Conservation (phyloP, 92 coral and sea anemone genomes). For the Montipora capitata region DNA sequence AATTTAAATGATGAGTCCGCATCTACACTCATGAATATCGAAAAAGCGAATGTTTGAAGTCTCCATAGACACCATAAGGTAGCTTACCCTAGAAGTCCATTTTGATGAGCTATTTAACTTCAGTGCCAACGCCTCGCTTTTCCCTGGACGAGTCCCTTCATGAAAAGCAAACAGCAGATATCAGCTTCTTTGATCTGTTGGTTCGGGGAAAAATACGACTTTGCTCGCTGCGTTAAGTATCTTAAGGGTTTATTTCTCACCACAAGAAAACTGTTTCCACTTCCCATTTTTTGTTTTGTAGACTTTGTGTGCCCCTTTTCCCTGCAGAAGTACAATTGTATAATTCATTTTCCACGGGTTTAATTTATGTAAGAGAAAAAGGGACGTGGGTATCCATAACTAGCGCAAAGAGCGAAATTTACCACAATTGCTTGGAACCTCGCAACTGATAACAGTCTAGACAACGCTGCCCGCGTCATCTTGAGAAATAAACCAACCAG, state of each 20-base stretch:
- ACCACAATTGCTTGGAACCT: too few relatives aligned
- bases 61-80: too few relatives aligned
- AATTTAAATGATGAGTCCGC: too few relatives aligned
- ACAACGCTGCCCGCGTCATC: too few relatives aligned
- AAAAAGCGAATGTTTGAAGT: too few relatives aligned
- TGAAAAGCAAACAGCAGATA: background rate
- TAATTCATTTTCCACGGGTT: too few relatives aligned
- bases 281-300: slow-evolving; percentile 22
- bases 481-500: too few relatives aligned
- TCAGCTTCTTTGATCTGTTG: background rate
- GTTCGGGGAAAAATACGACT: background rate
- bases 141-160: background rate
- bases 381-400: too few relatives aligned
- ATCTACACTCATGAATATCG: too few relatives aligned
- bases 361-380: too few relatives aligned
- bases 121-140: background rate
- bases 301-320: slow-evolving; percentile 31
- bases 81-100: slow-evolving; percentile 11
- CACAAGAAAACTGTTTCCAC: slow-evolving; percentile 36
- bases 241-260: background rate
- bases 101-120: background rate
- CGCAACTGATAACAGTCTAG: too few relatives aligned
- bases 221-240: background rate
- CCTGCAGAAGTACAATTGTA: background rate
- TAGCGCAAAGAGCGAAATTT: too few relatives aligned